Evolutionary conservation across 1,140 invertebrate species (phyloP), one percentile per base, ranked within the genome.

Genomic region (Sycobia sp.): DNA sequence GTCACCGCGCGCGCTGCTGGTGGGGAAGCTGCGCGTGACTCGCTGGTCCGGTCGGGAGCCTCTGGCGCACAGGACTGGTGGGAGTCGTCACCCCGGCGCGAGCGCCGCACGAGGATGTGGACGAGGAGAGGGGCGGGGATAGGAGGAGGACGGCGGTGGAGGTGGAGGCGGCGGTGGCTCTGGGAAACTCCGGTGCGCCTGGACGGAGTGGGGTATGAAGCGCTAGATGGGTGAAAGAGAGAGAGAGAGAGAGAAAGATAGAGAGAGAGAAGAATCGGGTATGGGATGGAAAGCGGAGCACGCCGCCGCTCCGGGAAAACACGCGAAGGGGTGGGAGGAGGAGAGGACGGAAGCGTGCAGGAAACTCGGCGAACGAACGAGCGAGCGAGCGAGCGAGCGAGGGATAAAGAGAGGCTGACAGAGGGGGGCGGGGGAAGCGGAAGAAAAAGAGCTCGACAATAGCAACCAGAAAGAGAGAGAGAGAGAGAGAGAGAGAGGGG

Each of bases 21-120:
- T 67, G 68, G 69, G 70, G 57, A 47, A 36, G 46, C 32, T 50
- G 56, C 57, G 34, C 46, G 34, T 16, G 46, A 41, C 20, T 38
- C 16, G n/a, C 46, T 41, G 75, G 77, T 77, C 77, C 76, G 78
- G 74, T 78, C 72, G 77, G 78, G 76, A 78, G 79, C 72, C 74
- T 78, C 46, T n/a, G 70, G 69, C 71, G 72, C 71, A 76, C 71
- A 75, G 76, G 70, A 68, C 69, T 70, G 61, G 69, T 71, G 65
- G 71, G 72, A 71, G 70, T 73, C 62, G 65, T 70, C 69, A 69
- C 67, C 50, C 16, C 10, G 25, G 23, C 8, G 43, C 14, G 29
- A 23, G 10, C 32, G 11, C 16, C 2, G 41, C 41, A 29, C 54
- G 11, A 10, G 36, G 41, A 36, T 32, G 22, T 20, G n/a, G n/a